Evolutionary conservation across 2,113 vertebrate species (phyloP), one percentile per base, ranked within the genome.

Genomic region (Aspiorhynchus laticeps): DNA sequence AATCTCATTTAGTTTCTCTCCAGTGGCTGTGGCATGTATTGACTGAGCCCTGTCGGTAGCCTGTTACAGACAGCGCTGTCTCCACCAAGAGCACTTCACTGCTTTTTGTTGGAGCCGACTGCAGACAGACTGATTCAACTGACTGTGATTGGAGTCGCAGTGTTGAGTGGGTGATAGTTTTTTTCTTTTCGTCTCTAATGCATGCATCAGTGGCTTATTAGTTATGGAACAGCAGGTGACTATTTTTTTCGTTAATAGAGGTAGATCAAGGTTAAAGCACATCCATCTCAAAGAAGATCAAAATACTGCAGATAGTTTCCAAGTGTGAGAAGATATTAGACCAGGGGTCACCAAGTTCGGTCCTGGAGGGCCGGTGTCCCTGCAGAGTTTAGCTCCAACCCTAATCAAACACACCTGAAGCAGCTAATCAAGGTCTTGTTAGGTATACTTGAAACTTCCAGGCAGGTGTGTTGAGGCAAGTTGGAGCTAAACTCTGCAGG

Each of bases 21-120:
- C 91, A 87, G 91, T 93, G 85, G 85, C 87, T 82, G 86, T 69
- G 82, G 26, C 83, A 91, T 76, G 86, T 87, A 91, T 88, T 92
- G 91, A 93, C 92, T 93, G 88, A 90, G 90, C 91, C 81, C 91
- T 91, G 91, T 90, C 84, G 88, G 85, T 86, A 41, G 82, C 80
- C 90, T 80, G 90, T 86, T 90, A 89, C 89, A 88, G 87, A 88
- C 90, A 84, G 73, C 43, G 82, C 78, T 21, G 75, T 75, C 61
- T 88, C 80, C 31, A 15, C 73, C 83, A 80, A 91, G 89, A 88
- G 91, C 90, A 88, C 89, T 91, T 93, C 85, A 90, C 88, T 88
- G 83, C 88, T 91, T 88, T 89, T 87, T 90, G 87, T 90, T 63
- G 87, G 90, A 83, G 77, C 83, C 69, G 83, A 84, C 86, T 43